Percentiles rank a stretch among this genome's conserved stretches.
phyloP scores from a whole-genome alignment of 1,140 invertebrate genomes.

The Holcopasites calliopsidis region DNA sequence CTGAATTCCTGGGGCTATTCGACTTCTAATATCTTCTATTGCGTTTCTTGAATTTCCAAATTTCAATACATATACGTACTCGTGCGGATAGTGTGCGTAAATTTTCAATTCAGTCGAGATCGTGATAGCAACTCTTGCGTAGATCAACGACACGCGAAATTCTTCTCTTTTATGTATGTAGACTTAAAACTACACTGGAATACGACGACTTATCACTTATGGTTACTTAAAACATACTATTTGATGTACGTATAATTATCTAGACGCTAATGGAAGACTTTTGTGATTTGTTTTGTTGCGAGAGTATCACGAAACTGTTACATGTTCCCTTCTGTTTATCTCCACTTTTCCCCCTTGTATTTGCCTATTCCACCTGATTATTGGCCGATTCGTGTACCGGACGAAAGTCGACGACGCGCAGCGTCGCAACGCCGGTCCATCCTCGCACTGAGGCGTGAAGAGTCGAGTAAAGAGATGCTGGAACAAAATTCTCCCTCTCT shows the following conservation, averaged over 20 bases:
- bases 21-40: neutral
- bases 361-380: neutral
- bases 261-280: constrained; percentile 73
- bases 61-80: neutral
- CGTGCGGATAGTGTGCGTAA: neutral
- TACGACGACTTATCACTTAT: constrained; percentile 44
- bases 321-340: constrained; percentile 38
- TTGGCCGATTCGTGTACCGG: constrained; percentile 27
- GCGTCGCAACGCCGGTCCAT: constrained; percentile 73
- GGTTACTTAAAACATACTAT: constrained; percentile 36
- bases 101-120: neutral
- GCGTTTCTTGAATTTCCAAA: neutral
- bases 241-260: neutral
- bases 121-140: no score
- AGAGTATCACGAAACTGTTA: constrained; percentile 50
- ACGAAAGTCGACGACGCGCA: constrained; percentile 64
- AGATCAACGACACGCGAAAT: neutral
- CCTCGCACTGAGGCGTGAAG: constrained; percentile 68
- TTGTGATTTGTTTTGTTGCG: constrained; percentile 70
- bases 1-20: neutral
- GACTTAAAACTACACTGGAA: constrained; percentile 34
- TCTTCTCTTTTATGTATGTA: neutral
- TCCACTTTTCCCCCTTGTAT: neutral
- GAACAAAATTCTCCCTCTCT: constrained; percentile 30
- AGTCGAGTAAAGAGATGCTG: constrained; percentile 54